Conservation (phyloP, 2,888 invertebrate species). For the Alitta virens region DNA sequence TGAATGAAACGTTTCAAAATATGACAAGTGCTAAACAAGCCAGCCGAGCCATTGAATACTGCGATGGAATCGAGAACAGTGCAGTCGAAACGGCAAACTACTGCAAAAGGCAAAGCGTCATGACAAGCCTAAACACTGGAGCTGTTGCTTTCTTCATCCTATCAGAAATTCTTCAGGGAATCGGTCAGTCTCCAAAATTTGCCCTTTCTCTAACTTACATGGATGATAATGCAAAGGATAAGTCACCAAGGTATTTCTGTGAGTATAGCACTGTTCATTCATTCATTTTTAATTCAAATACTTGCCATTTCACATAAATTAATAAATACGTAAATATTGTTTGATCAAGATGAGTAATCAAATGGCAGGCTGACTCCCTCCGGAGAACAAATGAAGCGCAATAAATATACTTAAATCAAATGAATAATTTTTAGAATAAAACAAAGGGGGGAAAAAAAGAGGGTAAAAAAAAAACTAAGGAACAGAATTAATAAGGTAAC, state of each 20-base stretch:
- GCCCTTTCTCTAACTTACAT: conserved; percentile 27
- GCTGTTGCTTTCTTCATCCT: conserved; percentile 24
- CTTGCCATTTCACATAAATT: too few species aligned
- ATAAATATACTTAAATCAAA: too few species aligned
- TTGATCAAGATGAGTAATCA: too few species aligned
- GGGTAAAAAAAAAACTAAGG: too few species aligned
- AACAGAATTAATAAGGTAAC: too few species aligned
- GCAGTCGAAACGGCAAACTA: background rate
- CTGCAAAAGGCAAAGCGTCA: background rate
- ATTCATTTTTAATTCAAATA: too few species aligned
- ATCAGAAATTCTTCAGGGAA: conserved; percentile 26
- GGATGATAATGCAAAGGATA: conserved; percentile 27
- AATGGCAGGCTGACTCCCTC: too few species aligned
- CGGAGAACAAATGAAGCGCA: too few species aligned
- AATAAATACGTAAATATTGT: too few species aligned
- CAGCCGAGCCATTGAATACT: background rate
- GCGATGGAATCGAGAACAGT: background rate
- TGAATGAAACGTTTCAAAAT: background rate
- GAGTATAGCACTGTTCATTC: too few species aligned
- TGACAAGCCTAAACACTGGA: conserved; percentile 18
- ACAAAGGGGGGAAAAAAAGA: too few species aligned
- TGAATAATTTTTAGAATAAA: too few species aligned
- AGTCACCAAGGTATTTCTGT: conserved; percentile 19
- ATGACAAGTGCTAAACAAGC: background rate
- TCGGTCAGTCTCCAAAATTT: conserved; percentile 22